A percentile compares a stretch with the other conserved stretches of the same genome.
These are phyloP conservation scores for Rotaria socialis DNA, from an alignment of 2,888 invertebrate species.

Conservation along the genomic window DNA sequence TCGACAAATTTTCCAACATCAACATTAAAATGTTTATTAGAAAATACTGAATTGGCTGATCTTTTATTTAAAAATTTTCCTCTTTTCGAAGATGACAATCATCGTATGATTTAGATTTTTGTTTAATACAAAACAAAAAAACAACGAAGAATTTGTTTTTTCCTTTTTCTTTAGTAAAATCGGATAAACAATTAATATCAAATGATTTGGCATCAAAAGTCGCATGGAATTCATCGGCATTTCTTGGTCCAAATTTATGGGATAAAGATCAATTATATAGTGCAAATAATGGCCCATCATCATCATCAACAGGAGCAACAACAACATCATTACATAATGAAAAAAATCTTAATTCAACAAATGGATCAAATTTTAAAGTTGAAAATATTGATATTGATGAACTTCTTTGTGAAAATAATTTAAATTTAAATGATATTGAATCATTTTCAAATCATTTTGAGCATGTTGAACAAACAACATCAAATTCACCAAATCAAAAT, in stretches of 20 bases:
- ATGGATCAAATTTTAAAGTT: slow-evolving; percentile 70
- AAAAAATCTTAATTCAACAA: background rate
- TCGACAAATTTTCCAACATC: slow-evolving; percentile 39
- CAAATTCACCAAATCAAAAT: slow-evolving; percentile 29
- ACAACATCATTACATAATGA: background rate
- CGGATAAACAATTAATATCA: background rate
- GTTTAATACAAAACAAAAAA: no score
- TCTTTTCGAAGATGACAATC: background rate
- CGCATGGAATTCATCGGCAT: slow-evolving; percentile 71
- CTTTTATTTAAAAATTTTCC: slow-evolving; percentile 36
- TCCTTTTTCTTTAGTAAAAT: background rate
- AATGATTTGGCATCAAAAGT: background rate
- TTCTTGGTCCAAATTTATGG: slow-evolving; percentile 90
- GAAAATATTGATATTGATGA: slow-evolving; percentile 89
- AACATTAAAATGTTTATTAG: slow-evolving; percentile 40
- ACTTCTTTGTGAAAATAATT: slow-evolving; percentile 79
- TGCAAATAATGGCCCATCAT: slow-evolving; percentile 52
- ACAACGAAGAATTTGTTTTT: background rate
- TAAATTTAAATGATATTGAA: slow-evolving; percentile 43
- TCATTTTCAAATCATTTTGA: slow-evolving; percentile 42
- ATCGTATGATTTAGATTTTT: background rate
- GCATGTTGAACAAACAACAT: slow-evolving; percentile 22
- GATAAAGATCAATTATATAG: slow-evolving; percentile 73
- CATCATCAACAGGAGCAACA: background rate
- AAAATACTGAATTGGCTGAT: slow-evolving; percentile 46